These are phyloP conservation scores for Pomacea canaliculata DNA, from an alignment of 2,888 invertebrate genomes.

Conservation along the genomic window DNA sequence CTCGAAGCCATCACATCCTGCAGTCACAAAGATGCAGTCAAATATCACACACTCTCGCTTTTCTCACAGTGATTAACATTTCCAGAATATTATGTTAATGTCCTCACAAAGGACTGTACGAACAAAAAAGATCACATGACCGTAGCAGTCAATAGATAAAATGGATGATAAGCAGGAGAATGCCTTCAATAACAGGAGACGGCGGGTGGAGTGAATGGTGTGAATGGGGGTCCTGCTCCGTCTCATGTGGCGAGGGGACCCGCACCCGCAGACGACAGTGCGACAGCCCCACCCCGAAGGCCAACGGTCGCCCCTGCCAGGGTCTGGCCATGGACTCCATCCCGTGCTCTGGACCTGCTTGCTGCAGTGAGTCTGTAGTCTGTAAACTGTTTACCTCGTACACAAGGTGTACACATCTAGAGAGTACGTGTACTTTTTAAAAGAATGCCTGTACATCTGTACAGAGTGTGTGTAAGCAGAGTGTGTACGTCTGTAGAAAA, in stretches of 20 bases:
- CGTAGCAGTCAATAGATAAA: no score
- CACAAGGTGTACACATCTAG: not conserved
- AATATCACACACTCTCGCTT: no score
- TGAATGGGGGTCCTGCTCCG: slow-evolving; percentile 15
- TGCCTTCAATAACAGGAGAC: not conserved
- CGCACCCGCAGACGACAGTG: slow-evolving; percentile 4
- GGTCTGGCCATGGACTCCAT: not conserved
- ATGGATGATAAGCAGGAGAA: no score
- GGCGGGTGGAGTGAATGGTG: slow-evolving; percentile 21
- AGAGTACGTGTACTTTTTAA: no score
- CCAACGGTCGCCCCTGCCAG: not conserved
- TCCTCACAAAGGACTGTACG: no score
- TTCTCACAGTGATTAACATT: no score
- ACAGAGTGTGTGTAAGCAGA: not conserved
- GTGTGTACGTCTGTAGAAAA: not conserved
- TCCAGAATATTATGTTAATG: no score
- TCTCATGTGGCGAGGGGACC: slow-evolving; percentile 7
- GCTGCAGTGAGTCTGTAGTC: slow-evolving; percentile 12
- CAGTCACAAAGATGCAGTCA: no score
- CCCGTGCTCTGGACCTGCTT: slow-evolving; percentile 4
- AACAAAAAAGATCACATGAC: no score
- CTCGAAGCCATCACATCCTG: no score
- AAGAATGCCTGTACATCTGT: no score
- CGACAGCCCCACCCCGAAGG: slow-evolving; percentile 10
- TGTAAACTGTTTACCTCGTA: not conserved